Conservation (phyloP, 2,797 vertebrate species). For the Pachyuromys duprasi region DNA sequence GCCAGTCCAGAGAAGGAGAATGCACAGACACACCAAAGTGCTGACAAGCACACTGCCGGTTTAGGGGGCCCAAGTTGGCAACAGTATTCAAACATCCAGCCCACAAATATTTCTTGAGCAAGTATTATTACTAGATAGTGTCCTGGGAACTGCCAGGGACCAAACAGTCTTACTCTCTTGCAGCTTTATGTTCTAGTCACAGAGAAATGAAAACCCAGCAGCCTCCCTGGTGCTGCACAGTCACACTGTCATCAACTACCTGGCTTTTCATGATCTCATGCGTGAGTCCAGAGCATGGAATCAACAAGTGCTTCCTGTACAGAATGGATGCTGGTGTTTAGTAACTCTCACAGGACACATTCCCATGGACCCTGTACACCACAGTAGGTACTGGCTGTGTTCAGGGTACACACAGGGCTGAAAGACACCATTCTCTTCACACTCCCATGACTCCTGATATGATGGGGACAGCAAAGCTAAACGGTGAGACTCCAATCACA, state of each 20-base stretch:
- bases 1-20: neutral
- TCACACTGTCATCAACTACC: neutral
- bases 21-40: neutral
- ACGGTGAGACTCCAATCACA: neutral
- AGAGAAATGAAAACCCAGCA: neutral
- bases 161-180: neutral
- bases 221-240: neutral
- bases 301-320: neutral
- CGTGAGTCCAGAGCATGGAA: neutral
- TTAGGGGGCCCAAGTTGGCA: neutral
- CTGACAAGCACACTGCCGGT: neutral
- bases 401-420: neutral
- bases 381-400: no score
- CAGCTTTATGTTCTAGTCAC: neutral
- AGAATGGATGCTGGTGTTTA: neutral
- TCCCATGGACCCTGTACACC: neutral
- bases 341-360: neutral
- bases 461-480: neutral
- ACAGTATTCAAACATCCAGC: neutral
- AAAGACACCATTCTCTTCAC: neutral
- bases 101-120: slow-evolving; percentile 24
- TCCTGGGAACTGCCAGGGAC: neutral
- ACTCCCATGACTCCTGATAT: neutral
- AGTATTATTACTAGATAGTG: neutral
- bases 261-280: neutral